A percentile compares a stretch with the other conserved stretches of the same genome.
Evolutionary conservation across 2,113 vertebrate genomes (phyloP).

Genomic region (Girardinichthys multiradiatus): DNA sequence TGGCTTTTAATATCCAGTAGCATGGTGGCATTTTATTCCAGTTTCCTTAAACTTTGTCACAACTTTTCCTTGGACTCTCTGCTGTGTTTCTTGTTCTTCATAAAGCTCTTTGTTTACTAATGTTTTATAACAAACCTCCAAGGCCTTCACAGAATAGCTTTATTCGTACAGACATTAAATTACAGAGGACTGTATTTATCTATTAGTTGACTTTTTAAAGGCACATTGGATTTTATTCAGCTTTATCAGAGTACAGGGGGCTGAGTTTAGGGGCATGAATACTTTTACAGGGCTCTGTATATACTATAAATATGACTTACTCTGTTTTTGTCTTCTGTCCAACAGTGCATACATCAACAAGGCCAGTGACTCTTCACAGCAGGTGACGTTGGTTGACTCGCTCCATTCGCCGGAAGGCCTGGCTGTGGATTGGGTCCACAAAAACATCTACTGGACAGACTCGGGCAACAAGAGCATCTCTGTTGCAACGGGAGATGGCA

Average conservation of each 20-base stretch:
- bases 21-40: no score
- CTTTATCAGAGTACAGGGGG: neutral
- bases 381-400: constrained; percentile 89
- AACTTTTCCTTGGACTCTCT: neutral
- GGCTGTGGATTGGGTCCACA: constrained; percentile 97
- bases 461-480: constrained; percentile 96
- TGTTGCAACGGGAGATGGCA: constrained; percentile 90
- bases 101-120: neutral
- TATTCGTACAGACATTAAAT: neutral
- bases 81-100: neutral
- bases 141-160: neutral
- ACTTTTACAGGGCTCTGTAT: neutral
- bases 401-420: constrained; percentile 94
- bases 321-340: constrained; percentile 8
- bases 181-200: neutral
- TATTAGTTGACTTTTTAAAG: no score
- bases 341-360: constrained; percentile 94
- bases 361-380: constrained; percentile 88
- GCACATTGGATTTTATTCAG: neutral
- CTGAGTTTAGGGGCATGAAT: neutral
- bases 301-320: neutral
- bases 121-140: neutral
- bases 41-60: neutral
- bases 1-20: no score
- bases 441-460: constrained; percentile 99